Evolutionary conservation across 1,140 invertebrate species (phyloP), one percentile per base, ranked within the genome.

Genomic region (Microplitis mediator): DNA sequence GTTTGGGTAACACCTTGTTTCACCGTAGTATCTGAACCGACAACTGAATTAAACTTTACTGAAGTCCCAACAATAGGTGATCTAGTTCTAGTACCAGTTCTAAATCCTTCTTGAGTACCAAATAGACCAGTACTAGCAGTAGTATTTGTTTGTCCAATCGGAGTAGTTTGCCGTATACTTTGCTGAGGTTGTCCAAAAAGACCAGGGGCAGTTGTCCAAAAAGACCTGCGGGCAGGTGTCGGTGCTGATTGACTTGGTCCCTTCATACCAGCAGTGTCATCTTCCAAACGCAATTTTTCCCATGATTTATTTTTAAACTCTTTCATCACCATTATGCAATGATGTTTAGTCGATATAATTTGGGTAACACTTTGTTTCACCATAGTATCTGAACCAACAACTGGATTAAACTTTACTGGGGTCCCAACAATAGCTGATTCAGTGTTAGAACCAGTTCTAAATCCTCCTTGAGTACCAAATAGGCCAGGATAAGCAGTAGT

Each of bases 321-420:
- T 88, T 98, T 98, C 97, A 98, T 99, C 73, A 94, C 95, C 4
- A 95, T 97, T 52, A 99, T 99, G 82, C 96, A 98, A 82, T 98
- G 95, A 85, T 98, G 96, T 77, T 94, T 91, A 2, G 96, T 98
- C 71, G 91, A 94, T 74, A 99, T 96, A 70, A 88, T 96, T 76
- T 91, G 91, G 1, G 92, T 91, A 9, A 90, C 89, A 3, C 95
- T 95, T 84, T 93, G 93, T 85, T 98, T 98, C 65, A 95, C 90
- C 88, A 98, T 94, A 0, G 96, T 95, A 82, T 98, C 97, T 0
- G 92, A 95, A 14, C 96, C 96, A 61, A 91, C 92, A 0, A 95
- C 91, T 0, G 97, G 93, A 77, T 90, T 92, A 83, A 97, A 99
- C 83, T 98, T 98, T 1, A 90, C 89, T 0, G 91, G 91, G 0